Conservation (phyloP, 2,797 vertebrate genomes). For the Huso huso region DNA sequence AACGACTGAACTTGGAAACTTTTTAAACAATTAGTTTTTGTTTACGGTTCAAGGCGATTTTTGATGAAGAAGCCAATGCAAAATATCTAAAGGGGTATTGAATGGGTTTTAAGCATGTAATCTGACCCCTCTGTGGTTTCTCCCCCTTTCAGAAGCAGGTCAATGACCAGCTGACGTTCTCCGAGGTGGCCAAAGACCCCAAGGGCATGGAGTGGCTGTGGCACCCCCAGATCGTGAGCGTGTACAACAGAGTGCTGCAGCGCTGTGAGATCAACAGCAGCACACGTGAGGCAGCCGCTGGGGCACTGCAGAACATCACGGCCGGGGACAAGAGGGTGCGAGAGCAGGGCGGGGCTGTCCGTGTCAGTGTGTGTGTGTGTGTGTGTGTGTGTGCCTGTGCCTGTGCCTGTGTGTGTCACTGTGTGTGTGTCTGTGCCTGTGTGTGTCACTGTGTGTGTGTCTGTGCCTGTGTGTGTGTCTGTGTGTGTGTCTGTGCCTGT, state of each 20-base stretch:
- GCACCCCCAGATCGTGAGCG: slow-evolving; percentile 73
- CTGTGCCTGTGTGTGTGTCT: too few species aligned
- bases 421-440: neutral
- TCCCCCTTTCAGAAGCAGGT: slow-evolving; percentile 52
- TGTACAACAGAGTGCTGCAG: slow-evolving; percentile 72
- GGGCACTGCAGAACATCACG: slow-evolving; percentile 91
- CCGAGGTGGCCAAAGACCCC: slow-evolving; percentile 70
- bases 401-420: neutral
- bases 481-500: neutral
- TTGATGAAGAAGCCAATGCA: too few species aligned
- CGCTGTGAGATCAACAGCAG: slow-evolving; percentile 69
- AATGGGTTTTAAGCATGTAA: too few species aligned
- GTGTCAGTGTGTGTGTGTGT: neutral
- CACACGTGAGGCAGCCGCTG: slow-evolving; percentile 80
- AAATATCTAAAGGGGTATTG: too few species aligned
- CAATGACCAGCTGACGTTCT: slow-evolving; percentile 64
- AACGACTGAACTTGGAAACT: too few species aligned
- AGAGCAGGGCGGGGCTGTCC: neutral
- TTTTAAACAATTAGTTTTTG: too few species aligned
- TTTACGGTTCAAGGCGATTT: too few species aligned
- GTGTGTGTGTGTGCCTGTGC: neutral
- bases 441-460: neutral
- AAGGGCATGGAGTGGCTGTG: slow-evolving; percentile 81
- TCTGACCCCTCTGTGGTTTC: slow-evolving; percentile 1
- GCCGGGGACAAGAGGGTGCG: slow-evolving; percentile 81